Evolutionary conservation across 1,140 invertebrate genomes (phyloP), one percentile per base, ranked within the genome.

Genomic region (Mycetomoellerius zeteki): DNA sequence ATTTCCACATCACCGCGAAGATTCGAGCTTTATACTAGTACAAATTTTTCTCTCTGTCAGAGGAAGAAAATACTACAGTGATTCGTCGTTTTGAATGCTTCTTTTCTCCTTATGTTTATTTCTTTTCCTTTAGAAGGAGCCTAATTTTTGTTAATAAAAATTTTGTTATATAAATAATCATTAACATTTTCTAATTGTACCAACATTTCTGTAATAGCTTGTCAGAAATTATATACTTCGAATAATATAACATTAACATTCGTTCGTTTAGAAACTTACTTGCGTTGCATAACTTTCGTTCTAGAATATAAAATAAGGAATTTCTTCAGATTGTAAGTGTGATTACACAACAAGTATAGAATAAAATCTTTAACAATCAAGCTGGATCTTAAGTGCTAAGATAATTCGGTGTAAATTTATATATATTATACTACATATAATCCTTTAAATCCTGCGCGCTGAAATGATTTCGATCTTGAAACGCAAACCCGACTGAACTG

Each of bases 111-210:
- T n/a, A 8, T 27, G 19, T 67, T 67, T 43, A 60, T 33, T 5
- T 7, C 43, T 56, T 19, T 47, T 12, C 3, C 33, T 30, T 33
- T 6, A 50, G 7, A 30, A 58, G 10, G 4, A 4, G 12, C 19
- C 21, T 33, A 30, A 43, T 43, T 84, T 73, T 19, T 7, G 24
- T 84, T 84, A 60, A 7, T 33, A 47, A 58, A 16, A 73, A 50
- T 21, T 37, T 84, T 73, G 33, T 72, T 71, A 72, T 43, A 72
- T 37, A 64, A 80, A n/a, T 78, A 67, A 37, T 30, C n/a, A 67
- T 82, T 37, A 82, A 21, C 33, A 8, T 72, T 24, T 72, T 56
- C 30, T 82, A 72, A 82, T 82, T 82, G 72, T 72, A 82, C 60
- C 52, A 72, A 82, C 58, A 82, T 82, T 82, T 72, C 52, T 58